Evolutionary conservation across 2,797 vertebrate genomes (phyloP), one percentile per base, ranked within the genome.

Genomic region (Centroberyx gerrardi): DNA sequence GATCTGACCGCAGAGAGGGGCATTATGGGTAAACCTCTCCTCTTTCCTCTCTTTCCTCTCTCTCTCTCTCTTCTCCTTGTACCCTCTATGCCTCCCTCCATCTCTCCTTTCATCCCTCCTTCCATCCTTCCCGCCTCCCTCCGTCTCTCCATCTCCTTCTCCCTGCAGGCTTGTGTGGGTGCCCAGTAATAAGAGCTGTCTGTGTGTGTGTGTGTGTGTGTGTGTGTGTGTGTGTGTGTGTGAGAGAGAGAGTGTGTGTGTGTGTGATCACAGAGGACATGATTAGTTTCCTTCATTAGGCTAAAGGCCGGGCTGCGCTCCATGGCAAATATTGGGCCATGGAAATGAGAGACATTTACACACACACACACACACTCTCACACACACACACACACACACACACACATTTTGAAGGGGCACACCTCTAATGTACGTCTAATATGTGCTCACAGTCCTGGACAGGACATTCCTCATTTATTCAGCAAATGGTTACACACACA

Each of bases 211-310:
- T 48, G 65, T 48, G 66, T 53, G 66, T 58, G 65, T 62, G 29
- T 62, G 52, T 67, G 72, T 42, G 49, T 65, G 60, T 62, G 69
- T 74, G 69, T 54, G 70, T 59, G 60, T 55, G 58, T 68, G 77
- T 76, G 53, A 49, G 48, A 49, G 48, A 7, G 42, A 55, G 63
- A 48, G 53, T 55, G 62, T 56, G 62, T 77, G 56, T 77, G 65
- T 81, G 79, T 75, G 72, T 69, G 87, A 92, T 92, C 76, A 77
- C 85, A 91, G 85, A 84, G 77, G 81, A 87, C 86, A 84, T 90
- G 87, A 93, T 93, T 90, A 80, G 85, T 90, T 90, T 85, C 91
- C 87, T 92, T 94, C 91, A 93, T 94, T 93, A 94, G 74, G 83
- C 84, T 89, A 82, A 88, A 91, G 88, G 84, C 92, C 62, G 84